A percentile compares a stretch with the other conserved stretches of the same genome.
phyloP scores from a whole-genome alignment of 2,888 invertebrate species.

The Pterostichus madidus region DNA sequence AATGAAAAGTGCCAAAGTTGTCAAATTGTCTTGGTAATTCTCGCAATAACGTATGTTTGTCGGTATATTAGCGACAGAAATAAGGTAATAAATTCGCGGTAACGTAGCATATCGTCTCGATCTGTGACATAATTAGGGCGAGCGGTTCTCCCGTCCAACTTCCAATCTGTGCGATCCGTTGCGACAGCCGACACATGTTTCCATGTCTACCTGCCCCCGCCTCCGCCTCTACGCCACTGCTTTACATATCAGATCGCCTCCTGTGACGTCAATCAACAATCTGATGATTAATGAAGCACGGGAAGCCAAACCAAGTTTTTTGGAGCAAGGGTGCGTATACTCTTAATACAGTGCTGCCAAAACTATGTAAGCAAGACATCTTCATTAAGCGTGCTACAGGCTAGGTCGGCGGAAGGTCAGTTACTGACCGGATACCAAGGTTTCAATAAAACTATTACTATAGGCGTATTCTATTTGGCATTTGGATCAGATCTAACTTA shows the following conservation, averaged over 20 bases:
- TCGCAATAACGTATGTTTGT: no score
- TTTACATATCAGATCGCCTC: constrained; percentile 33
- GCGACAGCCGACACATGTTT: constrained; percentile 45
- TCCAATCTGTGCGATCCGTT: neutral
- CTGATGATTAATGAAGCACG: constrained; percentile 21
- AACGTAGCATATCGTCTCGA: constrained; percentile 5
- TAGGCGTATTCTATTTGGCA: no score
- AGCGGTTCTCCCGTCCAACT: neutral
- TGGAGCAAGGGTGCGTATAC: no score
- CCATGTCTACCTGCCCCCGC: neutral
- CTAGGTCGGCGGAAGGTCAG: no score
- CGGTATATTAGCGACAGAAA: neutral
- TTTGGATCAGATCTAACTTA: no score
- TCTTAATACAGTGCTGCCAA: neutral
- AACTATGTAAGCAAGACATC: neutral
- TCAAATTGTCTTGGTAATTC: no score
- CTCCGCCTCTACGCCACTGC: constrained; percentile 6
- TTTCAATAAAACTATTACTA: no score
- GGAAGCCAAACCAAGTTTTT: no score
- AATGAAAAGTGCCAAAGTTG: no score
- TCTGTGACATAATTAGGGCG: constrained; percentile 45
- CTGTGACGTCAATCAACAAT: constrained; percentile 43
- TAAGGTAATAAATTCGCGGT: constrained; percentile 5
- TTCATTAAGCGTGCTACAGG: no score
- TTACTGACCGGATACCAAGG: no score